Evolutionary conservation across 2,113 vertebrate genomes (phyloP), one percentile per base, ranked within the genome.

Genomic region (Thalassoma bifasciatum): DNA sequence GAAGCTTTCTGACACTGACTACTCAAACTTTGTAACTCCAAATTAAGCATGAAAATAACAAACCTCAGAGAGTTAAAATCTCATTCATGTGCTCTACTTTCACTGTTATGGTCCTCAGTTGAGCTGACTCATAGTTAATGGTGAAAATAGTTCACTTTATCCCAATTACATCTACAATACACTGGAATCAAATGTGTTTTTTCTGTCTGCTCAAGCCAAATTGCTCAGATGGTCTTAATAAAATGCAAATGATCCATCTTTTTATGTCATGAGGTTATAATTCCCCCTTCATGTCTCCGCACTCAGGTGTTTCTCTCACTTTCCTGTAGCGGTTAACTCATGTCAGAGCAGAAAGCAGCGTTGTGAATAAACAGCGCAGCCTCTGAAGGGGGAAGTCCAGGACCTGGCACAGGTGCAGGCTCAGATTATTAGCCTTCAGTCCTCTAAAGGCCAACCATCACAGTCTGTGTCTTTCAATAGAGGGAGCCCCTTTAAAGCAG

Each of bases 311-410:
- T 22, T 23, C 49, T 46, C 24, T 47, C 36, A 51, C 62, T 59
- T 59, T 44, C n/a, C 36, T 34, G 40, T 51, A 5, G 17, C 8
- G 30, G 30, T 42, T 21, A 38, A 30, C 42, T 40, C 34, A 50
- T 19, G 60, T n/a, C 46, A 66, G 46, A 9, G 10, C 3, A 26
- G 14, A 8, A 37, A 24, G 8, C 21, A 6, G 8, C 8, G 1
- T 63, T 46, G 62, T 44, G 36, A 66, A 44, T 75, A 60, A 66
- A 14, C 38, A 75, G 23, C 46, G 21, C 21, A 34, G 37, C 5
- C 10, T 52, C 37, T 23, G n/a, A 17, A 47, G 24, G 57, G 64
- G 0, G 14, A 10, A n/a, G 42, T 24, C 54, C 24, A 36, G 47
- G n/a, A 36, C 54, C 17, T 17, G 24, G 11, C 17, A 61, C 23